Evolutionary conservation across 2,797 vertebrate species (phyloP), one percentile per base, ranked within the genome.

Genomic region (Natrix natrix): DNA sequence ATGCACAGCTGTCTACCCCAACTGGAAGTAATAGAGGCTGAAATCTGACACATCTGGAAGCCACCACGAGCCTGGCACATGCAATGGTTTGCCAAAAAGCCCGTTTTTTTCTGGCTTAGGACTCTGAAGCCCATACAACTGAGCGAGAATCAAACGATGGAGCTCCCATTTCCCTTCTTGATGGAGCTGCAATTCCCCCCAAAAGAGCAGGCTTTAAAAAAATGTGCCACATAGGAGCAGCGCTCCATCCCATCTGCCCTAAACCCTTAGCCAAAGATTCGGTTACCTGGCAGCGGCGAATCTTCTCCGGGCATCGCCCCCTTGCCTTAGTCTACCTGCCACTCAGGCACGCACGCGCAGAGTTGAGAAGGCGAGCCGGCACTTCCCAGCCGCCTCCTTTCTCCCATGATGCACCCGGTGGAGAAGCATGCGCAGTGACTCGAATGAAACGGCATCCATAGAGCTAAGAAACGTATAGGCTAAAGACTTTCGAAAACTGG

Each of bases 231-330:
- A 5, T 20, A 8, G 78, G 11, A 16, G 11, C 2, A 61, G 16
- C 2, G 4, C 1, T 28, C 55, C 1, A 20, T 8, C 8, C 2
- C 24, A 4, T 6, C 20, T 10, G 0, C n/a, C n/a, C 28, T 48
- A 57, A 52, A 17, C 1, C 0, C 43, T 0, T 20, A 22, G 24
- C 4, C 1, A 1, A 2, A 0, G 1, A 1, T 74, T 24, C n/a
- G 22, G 17, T 93, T 88, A 86, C 86, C 86, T 90, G 86, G 16
- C 24, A n/a, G 52, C 1, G 0, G 8, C 5, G 0, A 0, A 1
- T 2, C 14, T 17, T 24, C 57, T 6, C 37, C 17, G 3, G 1
- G 88, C 37, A 60, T 1, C 5, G 0, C 14, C 28, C 20, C 59
- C 26, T 26, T 28, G 1, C 55, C 26, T 0, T 7, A 57, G 86